phyloP scores from a whole-genome alignment of 1,140 invertebrate genomes.

The Bombus pascuorum region DNA sequence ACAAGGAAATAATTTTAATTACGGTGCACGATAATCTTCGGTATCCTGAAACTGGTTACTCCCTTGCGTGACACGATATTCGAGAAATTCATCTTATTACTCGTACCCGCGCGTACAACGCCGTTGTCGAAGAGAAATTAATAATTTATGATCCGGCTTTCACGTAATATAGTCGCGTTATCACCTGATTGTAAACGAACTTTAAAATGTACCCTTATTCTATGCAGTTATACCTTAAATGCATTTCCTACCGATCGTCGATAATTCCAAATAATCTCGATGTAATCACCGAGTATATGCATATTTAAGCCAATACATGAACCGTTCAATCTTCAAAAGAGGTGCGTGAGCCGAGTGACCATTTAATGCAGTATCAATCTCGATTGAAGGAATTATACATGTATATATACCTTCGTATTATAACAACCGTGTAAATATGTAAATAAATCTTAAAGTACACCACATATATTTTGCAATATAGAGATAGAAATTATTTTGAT shows the following conservation, averaged over 20 bases:
- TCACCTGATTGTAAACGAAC: slow-evolving; percentile 29
- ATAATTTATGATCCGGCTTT: slow-evolving; percentile 36
- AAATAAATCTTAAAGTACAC: too few species aligned
- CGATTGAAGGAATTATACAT: too few species aligned
- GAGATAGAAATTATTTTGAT: too few species aligned
- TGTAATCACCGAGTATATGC: not conserved
- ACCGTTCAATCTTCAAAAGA: too few species aligned
- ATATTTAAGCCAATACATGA: too few species aligned
- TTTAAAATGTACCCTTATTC: not conserved
- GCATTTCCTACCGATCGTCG: not conserved
- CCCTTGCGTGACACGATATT: slow-evolving; percentile 5
- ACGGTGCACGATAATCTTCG: not conserved
- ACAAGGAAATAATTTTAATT: slow-evolving; percentile 27
- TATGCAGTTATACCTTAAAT: not conserved
- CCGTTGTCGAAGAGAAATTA: slow-evolving; percentile 28
- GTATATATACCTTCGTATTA: too few species aligned
- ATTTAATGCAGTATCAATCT: too few species aligned
- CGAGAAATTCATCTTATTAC: slow-evolving; percentile 15
- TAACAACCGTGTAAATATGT: too few species aligned
- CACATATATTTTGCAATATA: too few species aligned
- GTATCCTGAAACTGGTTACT: too few species aligned
- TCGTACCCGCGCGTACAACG: not conserved
- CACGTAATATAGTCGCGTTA: not conserved
- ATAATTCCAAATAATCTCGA: slow-evolving; percentile 8
- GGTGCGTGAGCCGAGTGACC: too few species aligned